Conservation (phyloP, 1,140 invertebrate species). For the Drosophila orena region DNA sequence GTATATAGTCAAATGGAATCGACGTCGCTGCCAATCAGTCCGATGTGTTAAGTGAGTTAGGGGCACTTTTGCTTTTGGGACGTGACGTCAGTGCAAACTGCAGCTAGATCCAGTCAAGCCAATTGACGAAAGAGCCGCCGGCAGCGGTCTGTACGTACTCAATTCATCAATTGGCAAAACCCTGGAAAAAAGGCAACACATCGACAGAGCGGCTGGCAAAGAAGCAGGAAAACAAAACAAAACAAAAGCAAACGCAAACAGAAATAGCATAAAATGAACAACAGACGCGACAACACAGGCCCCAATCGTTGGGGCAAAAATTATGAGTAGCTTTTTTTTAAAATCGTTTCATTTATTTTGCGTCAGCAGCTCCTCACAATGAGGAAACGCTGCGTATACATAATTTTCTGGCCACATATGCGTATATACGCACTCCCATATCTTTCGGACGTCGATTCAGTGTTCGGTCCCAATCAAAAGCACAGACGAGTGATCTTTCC, state of each 20-base stretch:
- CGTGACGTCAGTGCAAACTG: conserved; percentile 67
- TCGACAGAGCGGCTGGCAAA: conserved; percentile 2
- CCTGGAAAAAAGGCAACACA: conserved; percentile 7
- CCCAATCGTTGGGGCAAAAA: conserved; percentile 17
- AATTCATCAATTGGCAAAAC: conserved; percentile 59
- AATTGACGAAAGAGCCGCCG: conserved; percentile 59
- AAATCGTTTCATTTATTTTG: conserved; percentile 69
- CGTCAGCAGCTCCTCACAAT: conserved; percentile 68
- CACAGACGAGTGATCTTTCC: conserved; percentile 38
- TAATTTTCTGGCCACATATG: conserved; percentile 40
- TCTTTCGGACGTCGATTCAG: conserved; percentile 7
- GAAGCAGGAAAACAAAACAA: conserved; percentile 36
- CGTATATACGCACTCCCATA: conserved; percentile 35
- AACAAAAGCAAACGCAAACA: conserved; percentile 43
- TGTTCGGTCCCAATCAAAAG: conserved; percentile 20
- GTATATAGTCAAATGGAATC: conserved; percentile 17
- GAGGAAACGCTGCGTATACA: conserved; percentile 58
- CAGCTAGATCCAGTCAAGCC: conserved; percentile 54
- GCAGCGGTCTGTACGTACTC: conserved; percentile 27
- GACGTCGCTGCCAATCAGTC: conserved; percentile 45
- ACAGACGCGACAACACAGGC: conserved; percentile 39
- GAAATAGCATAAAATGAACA: conserved; percentile 68
- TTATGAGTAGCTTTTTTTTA: conserved; percentile 75
- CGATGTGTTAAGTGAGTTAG: conserved; percentile 58
- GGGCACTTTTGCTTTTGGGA: conserved; percentile 27